A percentile compares a stretch with the other conserved stretches of the same genome.
Conservation (phyloP, 2,113 vertebrate genomes). For the Amazona guildingii region DNA sequence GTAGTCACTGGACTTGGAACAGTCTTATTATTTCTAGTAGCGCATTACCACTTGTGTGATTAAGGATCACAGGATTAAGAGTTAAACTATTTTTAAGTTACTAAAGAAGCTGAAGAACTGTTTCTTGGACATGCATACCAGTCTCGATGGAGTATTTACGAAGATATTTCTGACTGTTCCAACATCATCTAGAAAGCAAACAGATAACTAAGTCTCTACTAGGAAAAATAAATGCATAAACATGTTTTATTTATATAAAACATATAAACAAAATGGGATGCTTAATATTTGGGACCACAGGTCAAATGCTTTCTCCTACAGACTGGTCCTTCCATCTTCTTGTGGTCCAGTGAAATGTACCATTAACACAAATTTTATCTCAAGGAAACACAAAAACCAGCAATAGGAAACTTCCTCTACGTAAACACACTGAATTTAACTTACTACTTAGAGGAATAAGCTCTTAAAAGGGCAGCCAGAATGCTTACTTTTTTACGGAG, state of each 20-base stretch:
- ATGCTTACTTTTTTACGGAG: not conserved
- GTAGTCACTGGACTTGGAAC: not conserved
- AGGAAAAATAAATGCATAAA: not conserved
- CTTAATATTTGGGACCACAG: not conserved
- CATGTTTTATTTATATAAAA: too few species aligned
- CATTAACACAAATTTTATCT: not conserved
- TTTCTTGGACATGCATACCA: not conserved
- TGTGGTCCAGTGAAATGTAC: not conserved
- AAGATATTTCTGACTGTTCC: not conserved
- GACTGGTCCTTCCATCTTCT: not conserved
- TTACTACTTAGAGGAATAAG: not conserved
- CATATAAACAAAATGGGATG: not conserved
- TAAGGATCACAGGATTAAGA: not conserved
- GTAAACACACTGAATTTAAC: not conserved
- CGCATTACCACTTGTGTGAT: not conserved
- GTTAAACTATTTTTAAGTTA: not conserved
- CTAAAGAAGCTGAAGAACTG: not conserved
- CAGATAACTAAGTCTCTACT: not conserved
- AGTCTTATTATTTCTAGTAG: not conserved
- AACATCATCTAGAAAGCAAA: not conserved
- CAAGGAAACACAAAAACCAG: not conserved
- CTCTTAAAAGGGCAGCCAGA: not conserved
- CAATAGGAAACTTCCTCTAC: not conserved
- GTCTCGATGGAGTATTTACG: not conserved
- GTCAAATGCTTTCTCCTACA: constrained; percentile 9